phyloP scores from a whole-genome alignment of 2,113 vertebrate species.

The Mobula hypostoma region DNA sequence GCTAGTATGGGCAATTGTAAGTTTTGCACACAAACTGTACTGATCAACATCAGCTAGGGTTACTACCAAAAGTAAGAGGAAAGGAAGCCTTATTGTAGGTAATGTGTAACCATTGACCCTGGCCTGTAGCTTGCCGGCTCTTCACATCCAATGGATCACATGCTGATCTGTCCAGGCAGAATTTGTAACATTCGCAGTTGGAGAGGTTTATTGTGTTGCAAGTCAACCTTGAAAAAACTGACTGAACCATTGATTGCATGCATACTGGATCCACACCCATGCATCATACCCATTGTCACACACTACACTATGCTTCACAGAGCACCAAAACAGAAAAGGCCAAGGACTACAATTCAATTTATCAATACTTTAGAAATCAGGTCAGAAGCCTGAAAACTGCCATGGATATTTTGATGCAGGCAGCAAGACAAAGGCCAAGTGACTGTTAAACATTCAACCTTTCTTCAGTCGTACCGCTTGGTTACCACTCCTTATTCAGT shows the following conservation, averaged over 20 bases:
- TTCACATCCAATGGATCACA: not conserved
- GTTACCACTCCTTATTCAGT: not conserved
- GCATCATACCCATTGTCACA: too few species aligned
- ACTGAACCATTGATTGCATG: not conserved
- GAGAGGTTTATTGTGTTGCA: not conserved
- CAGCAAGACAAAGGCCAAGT: not conserved
- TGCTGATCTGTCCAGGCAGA: not conserved
- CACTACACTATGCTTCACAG: not conserved
- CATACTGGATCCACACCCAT: too few species aligned
- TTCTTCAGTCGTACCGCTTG: not conserved
- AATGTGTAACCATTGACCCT: not conserved
- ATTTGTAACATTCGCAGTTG: not conserved
- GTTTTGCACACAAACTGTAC: not conserved
- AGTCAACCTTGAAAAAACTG: not conserved
- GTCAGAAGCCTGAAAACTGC: not conserved
- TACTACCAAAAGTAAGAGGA: not conserved
- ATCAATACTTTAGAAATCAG: not conserved
- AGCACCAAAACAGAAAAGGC: not conserved
- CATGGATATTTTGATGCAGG: not conserved
- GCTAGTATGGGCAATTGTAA: not conserved
- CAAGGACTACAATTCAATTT: not conserved
- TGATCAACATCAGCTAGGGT: not conserved
- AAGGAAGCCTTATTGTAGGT: not conserved
- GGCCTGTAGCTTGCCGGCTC: not conserved
- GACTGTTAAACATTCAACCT: not conserved